These are phyloP conservation scores for Macrosoma leucophasiata DNA, from an alignment of 2,888 invertebrate species.

Conservation along the genomic window DNA sequence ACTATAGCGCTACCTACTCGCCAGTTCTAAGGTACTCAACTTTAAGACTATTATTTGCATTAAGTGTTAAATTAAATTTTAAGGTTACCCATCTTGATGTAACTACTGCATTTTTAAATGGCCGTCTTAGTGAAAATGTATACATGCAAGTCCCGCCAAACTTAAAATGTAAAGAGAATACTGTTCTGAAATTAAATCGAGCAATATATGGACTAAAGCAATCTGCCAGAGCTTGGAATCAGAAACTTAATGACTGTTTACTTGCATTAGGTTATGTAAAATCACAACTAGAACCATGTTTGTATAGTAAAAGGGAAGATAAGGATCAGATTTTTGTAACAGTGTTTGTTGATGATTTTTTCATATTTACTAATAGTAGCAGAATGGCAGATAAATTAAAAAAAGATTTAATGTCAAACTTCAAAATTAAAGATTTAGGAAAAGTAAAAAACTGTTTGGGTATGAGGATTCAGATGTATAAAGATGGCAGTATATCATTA, in stretches of 20 bases:
- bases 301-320: conserved; percentile 1
- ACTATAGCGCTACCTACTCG: conserved; percentile 11
- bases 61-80: not conserved
- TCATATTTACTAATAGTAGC: conserved; percentile 4
- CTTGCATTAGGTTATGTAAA: conserved; percentile 1
- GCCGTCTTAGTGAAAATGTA: conserved; percentile 1
- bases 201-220: conserved; percentile 3
- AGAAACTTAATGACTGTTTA: conserved; percentile 5
- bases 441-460: conserved; percentile 13
- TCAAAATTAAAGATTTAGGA: conserved; percentile 15
- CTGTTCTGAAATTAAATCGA: conserved; percentile 2
- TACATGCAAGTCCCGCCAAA: conserved; percentile 2
- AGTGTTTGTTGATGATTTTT: conserved; percentile 21
- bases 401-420: conserved; percentile 5
- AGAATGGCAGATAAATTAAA: conserved; percentile 9
- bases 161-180: conserved; percentile 1
- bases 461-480: conserved; percentile 10
- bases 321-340: conserved; percentile 19
- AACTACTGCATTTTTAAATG: conserved; percentile 4
- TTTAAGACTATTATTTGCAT: conserved; percentile 21
- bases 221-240: conserved; percentile 5
- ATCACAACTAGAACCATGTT: conserved; percentile 2
- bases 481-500: conserved; percentile 9
- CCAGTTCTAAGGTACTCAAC: conserved; percentile 21
- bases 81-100: conserved; percentile 4